Percentiles rank a stretch among this genome's conserved stretches.
phyloP scores from a whole-genome alignment of 2,113 vertebrate species.

The Paradoxurus hermaphroditus region DNA sequence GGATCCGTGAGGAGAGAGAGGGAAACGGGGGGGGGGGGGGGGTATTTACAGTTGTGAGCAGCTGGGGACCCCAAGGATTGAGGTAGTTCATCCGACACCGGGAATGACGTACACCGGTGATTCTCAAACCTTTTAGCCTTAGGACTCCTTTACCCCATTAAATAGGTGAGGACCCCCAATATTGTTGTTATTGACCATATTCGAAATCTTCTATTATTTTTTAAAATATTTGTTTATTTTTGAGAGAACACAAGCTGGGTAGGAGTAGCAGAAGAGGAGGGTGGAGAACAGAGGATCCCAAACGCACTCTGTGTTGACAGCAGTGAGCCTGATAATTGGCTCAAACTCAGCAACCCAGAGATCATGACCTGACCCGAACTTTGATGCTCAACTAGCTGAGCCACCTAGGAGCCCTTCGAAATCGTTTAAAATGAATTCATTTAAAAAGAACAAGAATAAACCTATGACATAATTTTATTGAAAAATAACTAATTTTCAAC shows the following conservation, averaged over 20 bases:
- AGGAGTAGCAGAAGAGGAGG: too few species aligned
- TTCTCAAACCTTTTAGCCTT: neutral
- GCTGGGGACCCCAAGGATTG: too few species aligned
- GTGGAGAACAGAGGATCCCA: too few species aligned
- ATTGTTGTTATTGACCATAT: neutral
- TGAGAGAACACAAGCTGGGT: too few species aligned
- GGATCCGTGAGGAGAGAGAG: neutral
- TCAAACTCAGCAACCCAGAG: too few species aligned
- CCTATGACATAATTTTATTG: neutral
- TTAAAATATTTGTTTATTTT: too few species aligned
- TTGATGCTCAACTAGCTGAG: too few species aligned
- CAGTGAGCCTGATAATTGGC: too few species aligned
- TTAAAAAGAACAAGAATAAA: neutral
- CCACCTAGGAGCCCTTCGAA: too few species aligned
- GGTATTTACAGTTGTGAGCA: neutral
- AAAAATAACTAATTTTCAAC: neutral
- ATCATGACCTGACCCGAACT: too few species aligned
- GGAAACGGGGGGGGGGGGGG: neutral
- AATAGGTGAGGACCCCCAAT: neutral
- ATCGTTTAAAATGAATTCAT: neutral
- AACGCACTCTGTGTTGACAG: too few species aligned
- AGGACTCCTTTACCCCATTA: neutral
- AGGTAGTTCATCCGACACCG: neutral
- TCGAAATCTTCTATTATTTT: neutral
- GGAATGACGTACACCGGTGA: neutral